Conservation (phyloP, 2,113 vertebrate species). For the Brevimyrus niger region DNA sequence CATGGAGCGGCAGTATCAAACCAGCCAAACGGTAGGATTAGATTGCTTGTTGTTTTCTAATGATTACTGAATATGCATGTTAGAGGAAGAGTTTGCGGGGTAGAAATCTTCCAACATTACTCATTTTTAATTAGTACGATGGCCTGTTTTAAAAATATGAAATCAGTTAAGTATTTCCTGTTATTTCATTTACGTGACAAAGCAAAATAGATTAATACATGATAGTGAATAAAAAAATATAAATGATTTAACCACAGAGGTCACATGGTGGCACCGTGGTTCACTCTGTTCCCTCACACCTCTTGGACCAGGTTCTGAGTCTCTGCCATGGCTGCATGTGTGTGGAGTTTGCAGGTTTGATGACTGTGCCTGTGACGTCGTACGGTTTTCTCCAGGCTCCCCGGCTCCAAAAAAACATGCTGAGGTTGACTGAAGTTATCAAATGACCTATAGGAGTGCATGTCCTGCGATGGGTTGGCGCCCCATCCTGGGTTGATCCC, state of each 20-base stretch:
- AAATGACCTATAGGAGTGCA: background rate
- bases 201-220: background rate
- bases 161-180: background rate
- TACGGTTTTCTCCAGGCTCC: too few species aligned
- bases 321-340: too few species aligned
- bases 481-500: background rate
- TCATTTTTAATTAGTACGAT: background rate
- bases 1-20: background rate
- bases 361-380: too few species aligned
- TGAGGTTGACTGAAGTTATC: background rate
- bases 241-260: background rate
- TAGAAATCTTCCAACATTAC: background rate
- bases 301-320: background rate
- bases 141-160: background rate
- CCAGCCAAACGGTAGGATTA: background rate
- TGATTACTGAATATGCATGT: background rate
- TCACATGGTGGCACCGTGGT: background rate
- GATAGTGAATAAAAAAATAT: background rate
- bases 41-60: background rate
- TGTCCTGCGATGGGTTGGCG: background rate
- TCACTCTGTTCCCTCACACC: background rate
- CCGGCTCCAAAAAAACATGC: too few species aligned
- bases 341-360: too few species aligned
- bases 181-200: background rate
- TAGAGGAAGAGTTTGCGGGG: background rate